Evolutionary conservation across 1,140 invertebrate genomes (phyloP), one percentile per base, ranked within the genome.

Genomic region (Gryllus bimaculatus): DNA sequence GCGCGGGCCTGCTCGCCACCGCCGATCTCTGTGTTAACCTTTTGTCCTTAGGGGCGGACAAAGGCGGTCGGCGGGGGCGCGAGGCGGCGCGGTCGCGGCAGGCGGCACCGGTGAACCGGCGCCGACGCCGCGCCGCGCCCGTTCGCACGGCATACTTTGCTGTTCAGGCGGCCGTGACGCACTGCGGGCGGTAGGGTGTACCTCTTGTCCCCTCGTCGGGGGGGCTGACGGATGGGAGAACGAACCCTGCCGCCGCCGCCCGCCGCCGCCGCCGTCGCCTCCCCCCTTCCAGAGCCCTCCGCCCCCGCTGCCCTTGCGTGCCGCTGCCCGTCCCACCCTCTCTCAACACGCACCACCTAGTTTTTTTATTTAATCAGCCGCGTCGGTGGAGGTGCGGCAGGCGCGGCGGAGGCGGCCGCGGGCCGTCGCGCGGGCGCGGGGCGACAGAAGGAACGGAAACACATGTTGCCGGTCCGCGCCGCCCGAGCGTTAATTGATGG

Each of bases 131-230:
- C 54, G 54, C 10, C 54, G 10, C 54, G 54, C 54, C 18, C 2
- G 49, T 54, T 13, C 10, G 18, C 54, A 66, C 18, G 49, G 54
- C 54, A 66, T 66, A 66, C 54, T 66, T n/a, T 66, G 54, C 54
- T 66, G 54, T 66, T n/a, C 54, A 66, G 54, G 10, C 54, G n/a
- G 10, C 10, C 54, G 54, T 66, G 54, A 66, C 54, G 54, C 54
- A 66, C 54, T 66, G 54, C 54, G 54, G 54, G 54, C 54, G 54
- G 54, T 66, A n/a, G n/a, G 54, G 54, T 66, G 54, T 66, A n/a
- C 54, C 54, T 66, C 18, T 10, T 66, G 54, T 66, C 10, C 18
- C 54, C 10, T 66, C n/a, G 54, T 13, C 54, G 54, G 54, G 10
- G 54, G 54, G 10, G 10, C 54, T 66, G 54, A 66, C 54, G 54